phyloP scores from a whole-genome alignment of 2,113 vertebrate genomes.

The Ceuthmochares aereus region DNA sequence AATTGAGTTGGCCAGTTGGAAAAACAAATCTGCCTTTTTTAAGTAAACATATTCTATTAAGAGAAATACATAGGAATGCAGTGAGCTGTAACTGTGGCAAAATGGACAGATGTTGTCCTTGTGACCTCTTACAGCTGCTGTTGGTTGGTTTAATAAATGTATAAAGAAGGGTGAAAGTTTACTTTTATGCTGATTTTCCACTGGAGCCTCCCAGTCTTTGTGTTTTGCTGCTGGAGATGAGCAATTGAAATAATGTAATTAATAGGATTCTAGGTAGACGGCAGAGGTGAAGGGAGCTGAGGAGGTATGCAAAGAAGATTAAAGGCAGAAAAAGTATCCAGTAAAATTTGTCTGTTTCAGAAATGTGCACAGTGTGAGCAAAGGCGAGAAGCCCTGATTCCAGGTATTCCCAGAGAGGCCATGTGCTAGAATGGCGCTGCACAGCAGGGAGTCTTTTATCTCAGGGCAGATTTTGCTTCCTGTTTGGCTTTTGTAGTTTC shows the following conservation, averaged over 20 bases:
- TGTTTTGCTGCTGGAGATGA: not conserved
- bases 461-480: not conserved
- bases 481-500: not conserved
- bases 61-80: not conserved
- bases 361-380: not conserved
- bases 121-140: not conserved
- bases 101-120: not conserved
- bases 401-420: not conserved
- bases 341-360: not conserved
- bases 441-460: not conserved
- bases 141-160: not conserved
- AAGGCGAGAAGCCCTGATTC: not conserved
- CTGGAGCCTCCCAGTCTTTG: not conserved
- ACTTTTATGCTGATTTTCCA: not conserved
- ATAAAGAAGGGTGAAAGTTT: not conserved
- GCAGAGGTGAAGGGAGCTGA: not conserved
- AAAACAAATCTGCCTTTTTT: not conserved
- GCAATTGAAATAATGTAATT: not conserved
- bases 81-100: not conserved
- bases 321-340: not conserved
- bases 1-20: not conserved
- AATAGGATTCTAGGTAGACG: not conserved
- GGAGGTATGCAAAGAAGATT: not conserved
- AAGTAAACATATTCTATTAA: not conserved
- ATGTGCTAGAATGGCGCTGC: accelerated